Evolutionary conservation across 2,888 invertebrate genomes (phyloP), one percentile per base, ranked within the genome.

Genomic region (Dione juno): DNA sequence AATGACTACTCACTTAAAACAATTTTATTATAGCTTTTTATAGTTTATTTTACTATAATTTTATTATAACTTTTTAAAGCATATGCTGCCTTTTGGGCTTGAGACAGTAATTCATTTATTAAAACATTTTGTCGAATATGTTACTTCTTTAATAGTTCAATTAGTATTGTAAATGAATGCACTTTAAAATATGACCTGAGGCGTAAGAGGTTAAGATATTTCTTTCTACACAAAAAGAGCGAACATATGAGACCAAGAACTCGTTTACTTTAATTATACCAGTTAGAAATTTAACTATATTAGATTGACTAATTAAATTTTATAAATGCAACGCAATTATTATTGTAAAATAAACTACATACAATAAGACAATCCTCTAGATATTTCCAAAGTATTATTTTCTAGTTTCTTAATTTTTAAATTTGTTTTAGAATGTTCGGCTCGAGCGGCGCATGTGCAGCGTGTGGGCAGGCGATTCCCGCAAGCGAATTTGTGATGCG

Each of bases 401-500:
- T 48, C n/a, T 9, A n/a, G n/a, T n/a, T n/a, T n/a, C n/a, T n/a
- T n/a, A n/a, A n/a, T n/a, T n/a, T n/a, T n/a, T n/a, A n/a, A n/a
- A n/a, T n/a, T 89, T 90, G 89, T 90, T 89, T 66, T 95, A 98
- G 98, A 95, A 95, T 98, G 95, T 98, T 98, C 90, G 98, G 98
- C 71, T 96, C 95, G 84, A 95, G 96, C 80, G 98, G 98, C 80
- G 96, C 97, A 84, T 98, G 98, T 93, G 96, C 97, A 86, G 97
- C 96, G 86, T 98, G 98, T 93, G 97, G 97, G 80, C 97, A 97
- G 93, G 96, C 96, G 86, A 98, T 98, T 92, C 98, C 98, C 68
- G 97, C 98, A 83, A 97, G 96, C 93, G 98, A 98, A 93, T 95
- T 98, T 91, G 98, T 98, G 84, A 98, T 98, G 97, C 95, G 97